Evolutionary conservation across 2,888 invertebrate genomes (phyloP), one percentile per base, ranked within the genome.

Genomic region (Caenorhabditis doughertyi): DNA sequence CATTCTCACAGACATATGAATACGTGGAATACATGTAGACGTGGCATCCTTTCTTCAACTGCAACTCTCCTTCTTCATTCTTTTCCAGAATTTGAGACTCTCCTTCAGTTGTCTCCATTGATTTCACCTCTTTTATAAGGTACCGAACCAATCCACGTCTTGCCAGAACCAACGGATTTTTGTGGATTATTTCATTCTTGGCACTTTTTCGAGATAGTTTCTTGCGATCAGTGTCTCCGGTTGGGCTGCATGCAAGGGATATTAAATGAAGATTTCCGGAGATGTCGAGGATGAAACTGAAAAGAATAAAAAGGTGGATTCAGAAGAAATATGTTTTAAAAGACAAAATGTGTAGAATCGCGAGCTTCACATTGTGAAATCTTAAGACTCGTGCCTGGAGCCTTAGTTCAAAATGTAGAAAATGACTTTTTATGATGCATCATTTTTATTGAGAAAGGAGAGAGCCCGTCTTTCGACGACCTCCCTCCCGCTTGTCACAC

Each of bases 1-100:
- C 76, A 35, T 68, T 58, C 58, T 67, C 58, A 39, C 65, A 76
- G 16, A 76, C 27, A 47, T 60, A 60, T 0, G 76, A 51, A 35
- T 25, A 39, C 27, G 76, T 76, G 23, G 76, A 76, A 35, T 76
- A 76, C 58, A 76, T 21, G 49, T 67, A 76, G 3, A 76, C n/a
- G 13, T 76, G 76, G 32, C 67, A 76, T 16, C 39, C 16, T 1
- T 35, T 25, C 9, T 42, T 47, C 67, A 76, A 4, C 25, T 76
- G 67, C 1, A 76, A 25, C n/a, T 76, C 76, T 0, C 67, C 76
- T 9, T 76, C 76, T 0, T 68, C 60, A 16, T 67, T 76, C 3
- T 13, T 27, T 1, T 47, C 11, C 21, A 76, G 18, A 2, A 76
- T 21, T 2, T 23, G 11, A 9, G 56, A n/a, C 0, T 0, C 1